Base-by-base conservation (phyloP, 1,140 invertebrate species). In the Lamellibrachia luymesi region DNA sequence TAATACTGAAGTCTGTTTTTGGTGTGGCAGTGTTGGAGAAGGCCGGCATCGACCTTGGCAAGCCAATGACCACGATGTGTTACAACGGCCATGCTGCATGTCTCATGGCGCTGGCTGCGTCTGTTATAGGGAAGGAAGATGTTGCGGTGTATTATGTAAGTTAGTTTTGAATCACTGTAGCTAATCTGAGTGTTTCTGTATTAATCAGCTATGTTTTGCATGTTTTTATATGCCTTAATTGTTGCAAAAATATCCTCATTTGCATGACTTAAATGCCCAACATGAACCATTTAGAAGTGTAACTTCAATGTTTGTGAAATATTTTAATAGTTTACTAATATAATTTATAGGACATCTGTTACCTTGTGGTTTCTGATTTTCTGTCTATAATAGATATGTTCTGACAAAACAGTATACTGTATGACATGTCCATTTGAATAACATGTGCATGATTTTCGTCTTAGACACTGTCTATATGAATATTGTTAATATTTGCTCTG, bases 51-150 rank as follows among this genome's bases (percentile, higher is more conserved):
- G 90, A 91, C 50, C 90, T 91, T n/a, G 27, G 49, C 90, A 91
- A 91, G 50, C 90, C 90, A 38, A 49, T 91, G 90, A 91, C 90
- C 17, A 91, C 90, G 2, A 91, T 91, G 90, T 91, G 90, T 91
- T 91, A 91, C 17, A 91, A 91, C 50, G 90, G 90, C 50, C 38
- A 91, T 38, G 90, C 90, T 4, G 90, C 90, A 0, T 91, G 49
- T 50, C 50, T 91, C 49, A 50, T 91, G 38, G 90, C 90, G 2
- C 90, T 91, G 1, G 90, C 90, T 50, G 90, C 90, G 0, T 91
- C 38, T 27, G 50, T 91, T 13, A 8, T 49, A 2, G 90, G 90
- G 13, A 91, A 91, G 90, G 50, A 91, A 6, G 90, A 91, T n/a
- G 50, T 51, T n/a, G 50, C 49, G 0, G 90, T 91, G 13, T 91